Conservation (phyloP, 2,113 vertebrate species). For the Recurvirostra avosetta region DNA sequence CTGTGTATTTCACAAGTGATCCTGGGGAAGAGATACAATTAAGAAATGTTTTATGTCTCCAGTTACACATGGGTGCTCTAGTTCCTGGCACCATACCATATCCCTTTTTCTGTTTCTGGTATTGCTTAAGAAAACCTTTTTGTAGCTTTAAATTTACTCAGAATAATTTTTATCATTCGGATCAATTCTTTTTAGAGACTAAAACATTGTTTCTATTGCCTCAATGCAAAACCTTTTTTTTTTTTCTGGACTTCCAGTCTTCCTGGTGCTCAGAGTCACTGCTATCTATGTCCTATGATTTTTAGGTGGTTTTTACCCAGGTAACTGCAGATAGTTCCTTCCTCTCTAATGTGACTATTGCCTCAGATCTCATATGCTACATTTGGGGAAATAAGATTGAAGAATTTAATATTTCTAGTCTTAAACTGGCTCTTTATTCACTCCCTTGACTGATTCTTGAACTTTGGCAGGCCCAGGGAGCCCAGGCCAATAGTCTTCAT, state of each 20-base stretch:
- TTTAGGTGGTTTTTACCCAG: not conserved
- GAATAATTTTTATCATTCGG: not conserved
- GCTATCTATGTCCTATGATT: not conserved
- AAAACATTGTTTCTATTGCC: not conserved
- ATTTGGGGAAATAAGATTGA: not conserved
- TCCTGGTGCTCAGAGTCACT: not conserved
- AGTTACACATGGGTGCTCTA: not conserved
- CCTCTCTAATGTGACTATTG: not conserved
- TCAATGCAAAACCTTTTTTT: not conserved
- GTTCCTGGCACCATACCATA: not conserved
- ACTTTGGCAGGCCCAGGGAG: not conserved
- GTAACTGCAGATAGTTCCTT: not conserved
- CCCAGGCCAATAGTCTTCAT: not conserved
- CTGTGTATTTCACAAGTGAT: not conserved
- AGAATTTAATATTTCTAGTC: not conserved
- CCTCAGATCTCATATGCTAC: not conserved
- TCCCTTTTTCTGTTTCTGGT: not conserved
- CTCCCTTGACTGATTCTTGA: not conserved
- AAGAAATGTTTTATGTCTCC: not conserved
- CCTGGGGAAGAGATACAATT: not conserved
- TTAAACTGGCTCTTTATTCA: not conserved
- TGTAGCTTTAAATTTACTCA: not conserved
- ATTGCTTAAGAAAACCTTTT: not conserved
- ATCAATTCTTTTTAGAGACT: not conserved
- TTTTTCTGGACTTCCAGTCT: not conserved